A percentile compares a stretch with the other conserved stretches of the same genome.
phyloP scores from a whole-genome alignment of 1,140 invertebrate species.

The Berghia stephanieae region DNA sequence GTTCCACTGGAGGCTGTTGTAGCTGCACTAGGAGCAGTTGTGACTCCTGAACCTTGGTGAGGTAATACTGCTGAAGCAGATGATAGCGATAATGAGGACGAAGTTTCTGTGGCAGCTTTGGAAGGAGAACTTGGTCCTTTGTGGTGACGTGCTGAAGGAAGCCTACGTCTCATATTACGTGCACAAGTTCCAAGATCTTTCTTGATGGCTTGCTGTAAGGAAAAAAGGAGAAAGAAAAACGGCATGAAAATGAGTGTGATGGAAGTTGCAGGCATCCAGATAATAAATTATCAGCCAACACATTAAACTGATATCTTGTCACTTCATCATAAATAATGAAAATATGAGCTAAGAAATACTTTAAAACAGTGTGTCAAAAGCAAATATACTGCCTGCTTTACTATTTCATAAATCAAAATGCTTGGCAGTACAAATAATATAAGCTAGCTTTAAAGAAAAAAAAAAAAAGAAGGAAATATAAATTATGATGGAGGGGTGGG shows the following conservation, averaged over 20 bases:
- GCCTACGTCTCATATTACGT: conserved; percentile 35
- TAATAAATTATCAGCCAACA: background rate
- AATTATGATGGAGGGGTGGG: too few species aligned
- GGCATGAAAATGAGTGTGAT: too few species aligned
- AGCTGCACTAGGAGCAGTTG: background rate
- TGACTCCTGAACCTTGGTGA: too few species aligned
- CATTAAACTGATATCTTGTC: background rate
- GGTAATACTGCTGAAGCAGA: too few species aligned
- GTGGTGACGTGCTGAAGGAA: conserved; percentile 15
- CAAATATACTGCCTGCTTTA: background rate
- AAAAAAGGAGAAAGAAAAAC: background rate
- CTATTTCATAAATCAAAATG: background rate
- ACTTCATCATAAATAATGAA: background rate
- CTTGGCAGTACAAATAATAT: too few species aligned
- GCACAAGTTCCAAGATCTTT: conserved; percentile 39
- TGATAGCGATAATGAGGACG: too few species aligned
- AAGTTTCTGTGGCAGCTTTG: too few species aligned
- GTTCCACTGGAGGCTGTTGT: background rate
- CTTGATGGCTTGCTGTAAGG: conserved; percentile 36
- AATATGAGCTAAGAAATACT: background rate
- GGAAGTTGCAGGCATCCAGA: background rate
- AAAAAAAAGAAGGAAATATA: too few species aligned
- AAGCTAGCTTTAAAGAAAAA: too few species aligned
- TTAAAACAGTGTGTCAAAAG: background rate
- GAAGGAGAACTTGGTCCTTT: conserved; percentile 24